Evolutionary conservation across 2,113 vertebrate species (phyloP).

Genomic region (Nestor notabilis): DNA sequence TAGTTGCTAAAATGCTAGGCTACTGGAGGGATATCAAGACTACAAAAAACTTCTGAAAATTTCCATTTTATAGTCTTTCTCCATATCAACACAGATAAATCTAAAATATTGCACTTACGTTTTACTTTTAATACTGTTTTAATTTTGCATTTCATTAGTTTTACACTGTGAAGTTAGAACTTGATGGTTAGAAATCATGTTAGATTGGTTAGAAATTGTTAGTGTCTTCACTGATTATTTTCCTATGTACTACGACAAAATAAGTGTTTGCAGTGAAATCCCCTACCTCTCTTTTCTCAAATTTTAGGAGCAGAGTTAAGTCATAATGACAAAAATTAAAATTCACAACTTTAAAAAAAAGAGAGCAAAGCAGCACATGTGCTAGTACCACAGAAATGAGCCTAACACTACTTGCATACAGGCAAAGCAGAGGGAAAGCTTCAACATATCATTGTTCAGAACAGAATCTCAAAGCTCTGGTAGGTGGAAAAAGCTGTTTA

Average conservation of each 20-base stretch:
- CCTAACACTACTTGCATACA: background rate
- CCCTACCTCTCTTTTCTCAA: background rate
- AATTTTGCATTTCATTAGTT: background rate
- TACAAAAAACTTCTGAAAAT: background rate
- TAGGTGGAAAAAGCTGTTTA: background rate
- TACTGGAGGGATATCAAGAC: background rate
- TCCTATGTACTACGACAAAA: background rate
- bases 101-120: background rate
- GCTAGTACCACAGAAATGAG: background rate
- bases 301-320: background rate
- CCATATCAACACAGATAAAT: background rate
- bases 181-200: background rate
- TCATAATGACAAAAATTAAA: background rate
- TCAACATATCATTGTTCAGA: background rate
- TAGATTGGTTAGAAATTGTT: background rate
- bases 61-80: background rate
- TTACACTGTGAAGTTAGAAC: background rate
- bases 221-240: background rate
- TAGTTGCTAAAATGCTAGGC: background rate
- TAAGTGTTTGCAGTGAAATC: background rate
- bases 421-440: background rate
- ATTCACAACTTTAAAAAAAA: background rate
- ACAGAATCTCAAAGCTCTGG: background rate
- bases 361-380: background rate
- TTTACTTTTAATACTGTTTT: background rate